Evolutionary conservation across 2,888 invertebrate species (phyloP).

Genomic region (Rhorus exstirpatorius): DNA sequence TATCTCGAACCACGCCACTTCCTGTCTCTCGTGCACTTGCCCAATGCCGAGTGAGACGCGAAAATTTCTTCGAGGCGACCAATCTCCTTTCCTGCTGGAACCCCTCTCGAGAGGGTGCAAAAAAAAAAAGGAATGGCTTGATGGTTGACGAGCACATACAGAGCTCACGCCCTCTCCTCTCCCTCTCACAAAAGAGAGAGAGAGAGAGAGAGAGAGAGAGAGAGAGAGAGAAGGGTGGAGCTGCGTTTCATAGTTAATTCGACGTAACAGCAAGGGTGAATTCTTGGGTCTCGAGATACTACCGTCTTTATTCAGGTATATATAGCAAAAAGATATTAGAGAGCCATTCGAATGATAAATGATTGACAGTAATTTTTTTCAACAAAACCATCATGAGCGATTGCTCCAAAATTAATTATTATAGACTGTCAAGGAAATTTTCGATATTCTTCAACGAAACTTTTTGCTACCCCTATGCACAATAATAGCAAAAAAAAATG

Average conservation of each 20-base stretch:
- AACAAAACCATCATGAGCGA: neutral
- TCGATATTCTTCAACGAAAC: too few relatives aligned
- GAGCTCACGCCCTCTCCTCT: conserved; percentile 45
- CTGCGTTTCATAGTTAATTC: conserved; percentile 20
- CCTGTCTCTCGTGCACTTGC: conserved; percentile 40
- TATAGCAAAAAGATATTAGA: neutral
- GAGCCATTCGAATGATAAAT: neutral
- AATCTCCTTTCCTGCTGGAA: conserved; percentile 52
- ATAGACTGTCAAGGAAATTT: too few relatives aligned
- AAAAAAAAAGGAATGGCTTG: conserved; percentile 44
- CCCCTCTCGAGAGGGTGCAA: conserved; percentile 53
- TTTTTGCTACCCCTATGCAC: too few relatives aligned
- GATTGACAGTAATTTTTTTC: neutral
- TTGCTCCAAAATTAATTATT: too few relatives aligned
- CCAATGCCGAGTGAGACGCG: conserved; percentile 39
- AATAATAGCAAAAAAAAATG: too few relatives aligned
- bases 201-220: too few relatives aligned
- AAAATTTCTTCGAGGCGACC: conserved; percentile 49
- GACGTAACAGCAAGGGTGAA: conserved; percentile 22
- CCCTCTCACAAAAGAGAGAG: neutral
- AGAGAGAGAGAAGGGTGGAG: conserved; percentile 36
- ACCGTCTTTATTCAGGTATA: neutral
- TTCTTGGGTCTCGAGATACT: neutral
- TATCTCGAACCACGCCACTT: conserved; percentile 31
- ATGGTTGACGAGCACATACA: conserved; percentile 36